Percentiles rank a stretch among this genome's conserved stretches.
Evolutionary conservation across 2,113 vertebrate species (phyloP).

Genomic region (Panthera uncia): DNA sequence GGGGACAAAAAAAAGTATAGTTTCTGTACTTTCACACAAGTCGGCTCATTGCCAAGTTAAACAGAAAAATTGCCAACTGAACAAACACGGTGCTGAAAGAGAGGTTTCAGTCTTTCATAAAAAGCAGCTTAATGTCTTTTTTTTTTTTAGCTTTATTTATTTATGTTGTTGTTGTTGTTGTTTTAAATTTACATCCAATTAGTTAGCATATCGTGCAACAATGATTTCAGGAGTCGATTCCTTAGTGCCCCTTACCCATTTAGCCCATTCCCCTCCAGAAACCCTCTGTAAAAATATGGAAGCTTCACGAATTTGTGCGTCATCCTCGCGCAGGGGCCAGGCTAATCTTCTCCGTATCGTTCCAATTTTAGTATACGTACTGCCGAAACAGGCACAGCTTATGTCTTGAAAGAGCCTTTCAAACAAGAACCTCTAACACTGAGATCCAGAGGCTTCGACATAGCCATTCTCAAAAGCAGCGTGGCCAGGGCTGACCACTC

Average conservation of each 20-base stretch:
- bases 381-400: not conserved
- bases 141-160: too few relatives aligned
- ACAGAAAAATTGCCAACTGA: not conserved
- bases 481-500: not conserved
- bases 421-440: not conserved
- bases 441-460: not conserved
- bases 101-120: conserved; percentile 10
- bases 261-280: too few relatives aligned
- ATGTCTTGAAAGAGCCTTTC: not conserved
- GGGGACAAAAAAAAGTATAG: not conserved
- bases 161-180: too few relatives aligned
- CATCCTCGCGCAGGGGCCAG: too few relatives aligned
- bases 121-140: not conserved
- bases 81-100: not conserved
- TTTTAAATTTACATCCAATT: too few relatives aligned
- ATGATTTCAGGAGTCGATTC: too few relatives aligned
- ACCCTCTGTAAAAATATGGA: too few relatives aligned
- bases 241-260: too few relatives aligned
- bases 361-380: too few relatives aligned
- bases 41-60: not conserved
- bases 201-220: too few relatives aligned
- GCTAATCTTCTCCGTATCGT: too few relatives aligned
- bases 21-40: not conserved
- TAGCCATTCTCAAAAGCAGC: not conserved
- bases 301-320: too few relatives aligned